Conservation (phyloP, 53 echinoderm and acorn worm genomes). For the Actinopyga echinites region DNA sequence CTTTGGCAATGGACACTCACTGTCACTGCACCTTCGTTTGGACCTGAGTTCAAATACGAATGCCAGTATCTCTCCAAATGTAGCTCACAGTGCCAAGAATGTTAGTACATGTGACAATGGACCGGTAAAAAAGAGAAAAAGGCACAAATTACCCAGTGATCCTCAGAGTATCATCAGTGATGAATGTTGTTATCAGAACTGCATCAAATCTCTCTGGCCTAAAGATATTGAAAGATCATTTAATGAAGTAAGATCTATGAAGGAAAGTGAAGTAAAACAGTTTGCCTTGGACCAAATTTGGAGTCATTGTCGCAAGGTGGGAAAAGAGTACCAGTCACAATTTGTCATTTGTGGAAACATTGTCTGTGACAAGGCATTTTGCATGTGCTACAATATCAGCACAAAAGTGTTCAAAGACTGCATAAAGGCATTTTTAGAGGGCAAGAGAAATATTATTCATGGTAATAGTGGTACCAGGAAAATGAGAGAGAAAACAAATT, state of each 20-base stretch:
- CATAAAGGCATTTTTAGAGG: not conserved
- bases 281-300: not conserved
- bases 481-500: conserved; percentile 28
- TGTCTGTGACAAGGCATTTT: conserved; percentile 5
- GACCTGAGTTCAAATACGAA: not conserved
- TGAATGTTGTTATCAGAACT: not conserved
- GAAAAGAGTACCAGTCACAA: not conserved
- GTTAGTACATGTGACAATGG: not conserved
- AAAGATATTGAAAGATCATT: not conserved
- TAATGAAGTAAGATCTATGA: not conserved
- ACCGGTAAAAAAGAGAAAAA: not conserved
- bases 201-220: not conserved
- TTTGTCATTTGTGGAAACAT: not conserved
- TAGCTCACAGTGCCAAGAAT: not conserved
- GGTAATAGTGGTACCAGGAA: not conserved
- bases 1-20: too few relatives aligned
- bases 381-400: not conserved
- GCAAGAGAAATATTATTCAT: not conserved
- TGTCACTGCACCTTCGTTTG: not conserved
- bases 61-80: not conserved
- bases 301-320: not conserved
- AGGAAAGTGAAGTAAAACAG: not conserved
- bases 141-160: not conserved
- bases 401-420: not conserved
- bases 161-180: not conserved